Evolutionary conservation across 1,140 invertebrate species (phyloP), one percentile per base, ranked within the genome.

Genomic region (Ctenoplectra terminalis): DNA sequence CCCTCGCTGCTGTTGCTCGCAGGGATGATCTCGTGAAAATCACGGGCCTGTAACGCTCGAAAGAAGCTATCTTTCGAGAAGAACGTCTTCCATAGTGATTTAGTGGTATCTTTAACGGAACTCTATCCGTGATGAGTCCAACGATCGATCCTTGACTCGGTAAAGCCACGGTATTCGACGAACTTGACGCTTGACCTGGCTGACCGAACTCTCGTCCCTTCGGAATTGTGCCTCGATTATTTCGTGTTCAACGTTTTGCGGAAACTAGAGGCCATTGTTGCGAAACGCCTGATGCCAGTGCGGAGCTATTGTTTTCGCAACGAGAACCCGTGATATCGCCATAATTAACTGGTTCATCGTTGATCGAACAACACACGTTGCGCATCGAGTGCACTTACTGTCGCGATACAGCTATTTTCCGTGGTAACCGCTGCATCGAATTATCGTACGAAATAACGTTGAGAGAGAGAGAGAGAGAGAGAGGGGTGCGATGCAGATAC

Each of bases 231-330:
- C 84, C 87, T 88, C 90, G 90, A 92, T 91, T 92, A 92, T 92
- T 90, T 90, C 87, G 75, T 82, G 82, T 84, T 72, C 83, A 82
- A 58, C 81, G 81, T 76, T 78, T 83, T 64, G 90, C 90, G 90
- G 86, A 86, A 82, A 90, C 91, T 92, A 87, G 85, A 87, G 79
- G 89, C 88, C 88, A 91, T 91, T 92, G 90, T 92, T 90, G 91
- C 88, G 89, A 89, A 89, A 87, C 89, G 89, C 88, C 89, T 89
- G 91, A 91, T 89, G 89, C 87, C 83, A 85, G 86, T 83, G 90
- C 90, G 89, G 88, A 90, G 88, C 90, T 86, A 92, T 92, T 92
- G 91, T 92, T 92, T 91, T 90, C 90, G 73, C 82, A 83, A 86
- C 86, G 82, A 85, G 82, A 84, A 73, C 67, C 79, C 79, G 75